Evolutionary conservation across 2,888 invertebrate genomes (phyloP), one percentile per base, ranked within the genome.

Genomic region (Patella ulyssiponensis): DNA sequence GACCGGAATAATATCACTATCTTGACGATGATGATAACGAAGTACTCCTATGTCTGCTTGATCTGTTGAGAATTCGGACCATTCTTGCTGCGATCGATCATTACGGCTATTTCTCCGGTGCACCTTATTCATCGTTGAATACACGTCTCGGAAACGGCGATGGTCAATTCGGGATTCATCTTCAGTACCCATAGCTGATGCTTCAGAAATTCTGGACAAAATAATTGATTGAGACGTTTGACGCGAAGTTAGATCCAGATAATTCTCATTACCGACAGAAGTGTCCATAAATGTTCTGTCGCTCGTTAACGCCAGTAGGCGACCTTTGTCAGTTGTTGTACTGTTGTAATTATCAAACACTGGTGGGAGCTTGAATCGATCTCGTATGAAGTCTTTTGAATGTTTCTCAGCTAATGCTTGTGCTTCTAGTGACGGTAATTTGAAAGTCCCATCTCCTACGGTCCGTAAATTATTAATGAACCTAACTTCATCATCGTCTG

Each of bases 1-100:
- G 23, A 64, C 64, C 64, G 64, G 64, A 64, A 64, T n/a, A 23
- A 64, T 23, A 64, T 64, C 64, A 14, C 64, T 64, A 23, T 20
- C 20, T 14, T 64, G 64, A 20, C 64, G 64, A 20, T 64, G 64
- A 64, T 64, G 64, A 20, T 64, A 64, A 20, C 64, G 64, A 11
- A 64, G 15, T 15, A 23, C 14, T 23, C 20, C 23, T 23, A 23
- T 23, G 12, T 23, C 23, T 9, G 64, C 20, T 23, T 23, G 3
- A 23, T 64, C 64, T 20, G 14, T 23, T 11, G 20, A 12, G 44
- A 44, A 44, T 23, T 64, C 64, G 11, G 23, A 23, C 20, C 20
- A 20, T 23, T 15, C 64, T 23, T 20, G 23, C 64, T 64, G 20
- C 5, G 64, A 23, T 9, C 64, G 11, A 23, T 12, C 64, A 23